Evolutionary conservation across 2,888 invertebrate genomes (phyloP).

Genomic region (Thecophora atra): DNA sequence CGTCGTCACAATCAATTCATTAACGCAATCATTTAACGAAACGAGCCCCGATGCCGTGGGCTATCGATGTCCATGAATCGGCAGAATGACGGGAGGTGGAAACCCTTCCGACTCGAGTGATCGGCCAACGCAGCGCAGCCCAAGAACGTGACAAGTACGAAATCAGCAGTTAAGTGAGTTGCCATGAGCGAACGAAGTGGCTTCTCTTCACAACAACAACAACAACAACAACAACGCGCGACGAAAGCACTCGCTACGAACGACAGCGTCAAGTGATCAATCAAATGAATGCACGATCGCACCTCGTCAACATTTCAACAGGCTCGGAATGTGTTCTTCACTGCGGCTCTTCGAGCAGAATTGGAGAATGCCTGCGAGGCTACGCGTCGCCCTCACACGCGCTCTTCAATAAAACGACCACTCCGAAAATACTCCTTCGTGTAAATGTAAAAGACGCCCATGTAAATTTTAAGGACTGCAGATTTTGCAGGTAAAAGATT

Average conservation of each 20-base stretch:
- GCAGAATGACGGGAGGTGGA: slow-evolving; percentile 50
- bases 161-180: slow-evolving; percentile 43
- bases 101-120: slow-evolving; percentile 47
- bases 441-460: too few relatives aligned
- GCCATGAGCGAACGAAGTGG: slow-evolving; percentile 12
- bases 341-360: slow-evolving; percentile 4
- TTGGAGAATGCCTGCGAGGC: not conserved
- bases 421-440: not conserved
- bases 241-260: slow-evolving; percentile 52
- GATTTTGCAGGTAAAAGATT: too few relatives aligned
- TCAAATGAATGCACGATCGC: slow-evolving; percentile 34
- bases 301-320: slow-evolving; percentile 36
- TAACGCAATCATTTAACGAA: slow-evolving; percentile 28
- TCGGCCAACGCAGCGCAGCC: slow-evolving; percentile 16
- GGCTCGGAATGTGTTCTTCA: slow-evolving; percentile 14
- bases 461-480: too few relatives aligned
- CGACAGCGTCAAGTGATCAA: slow-evolving; percentile 35
- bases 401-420: slow-evolving; percentile 30
- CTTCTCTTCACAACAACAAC: not conserved
- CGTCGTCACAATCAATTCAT: slow-evolving; percentile 38
- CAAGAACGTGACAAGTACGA: slow-evolving; percentile 42
- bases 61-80: slow-evolving; percentile 60
- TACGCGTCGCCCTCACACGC: slow-evolving; percentile 37
- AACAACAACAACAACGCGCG: slow-evolving; percentile 12
- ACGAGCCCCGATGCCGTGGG: not conserved